Evolutionary conservation across 2,797 vertebrate species (phyloP), one percentile per base, ranked within the genome.

Genomic region (Graptemys geographica): DNA sequence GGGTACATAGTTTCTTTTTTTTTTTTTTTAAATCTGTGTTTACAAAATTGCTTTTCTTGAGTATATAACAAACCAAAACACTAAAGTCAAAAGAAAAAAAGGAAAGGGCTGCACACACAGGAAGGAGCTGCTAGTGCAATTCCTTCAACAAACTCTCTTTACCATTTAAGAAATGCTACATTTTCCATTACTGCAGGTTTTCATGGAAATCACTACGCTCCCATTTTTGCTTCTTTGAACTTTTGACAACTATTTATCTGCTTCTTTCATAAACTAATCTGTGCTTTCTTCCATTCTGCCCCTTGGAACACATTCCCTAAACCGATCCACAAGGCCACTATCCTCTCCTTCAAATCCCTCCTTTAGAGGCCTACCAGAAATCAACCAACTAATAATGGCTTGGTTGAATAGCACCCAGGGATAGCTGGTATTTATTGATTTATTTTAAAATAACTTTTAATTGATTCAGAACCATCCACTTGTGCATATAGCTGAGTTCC

Each of bases 381-480:
- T 15, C 76, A n/a, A 56, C 0, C 59, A 62, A 33, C 56, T 57
- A 57, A 11, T 33, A 27, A 21, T 80, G 21, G 41, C 47, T 79
- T 76, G 44, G 49, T 94, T 94, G 19, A 94, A 92, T 94, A 53
- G 41, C 62, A 92, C 83, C 52, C 1, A 0, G 62, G 84, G 83
- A 90, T 90, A 53, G 41, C 62, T 92, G 89, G 83, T 72, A 18
- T 10, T 88, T 94, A 93, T 62, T 87, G 88, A 94, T 95, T 91
- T 91, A 79, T 79, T 90, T 94, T 86, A 91, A 83, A 95, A 89
- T 84, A 84, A 83, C 69, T 93, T 88, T 87, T 62, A 86, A 41
- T 37, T 6, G 21, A 37, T 72, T 72, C 37, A 41, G 19, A 72
- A 72, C 5, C 7, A 72, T 47, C 28, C 31, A 15, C 31, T 33